Conservation (phyloP, 2,113 vertebrate species). For the Sylvilagus bachmani region DNA sequence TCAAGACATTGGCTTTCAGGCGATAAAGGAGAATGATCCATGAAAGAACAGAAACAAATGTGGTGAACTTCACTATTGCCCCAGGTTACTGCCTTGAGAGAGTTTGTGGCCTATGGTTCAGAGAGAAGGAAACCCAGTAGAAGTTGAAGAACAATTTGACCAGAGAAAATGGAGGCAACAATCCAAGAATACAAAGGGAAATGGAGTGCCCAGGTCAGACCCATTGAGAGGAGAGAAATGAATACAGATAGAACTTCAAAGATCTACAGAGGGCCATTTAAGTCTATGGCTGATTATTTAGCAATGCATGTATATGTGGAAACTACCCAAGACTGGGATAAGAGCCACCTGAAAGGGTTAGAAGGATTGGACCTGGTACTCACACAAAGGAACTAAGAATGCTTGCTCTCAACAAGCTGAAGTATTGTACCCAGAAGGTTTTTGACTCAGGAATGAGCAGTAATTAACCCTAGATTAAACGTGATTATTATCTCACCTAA, state of each 20-base stretch:
- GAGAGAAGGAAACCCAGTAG: background rate
- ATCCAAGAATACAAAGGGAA: background rate
- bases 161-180: background rate
- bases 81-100: background rate
- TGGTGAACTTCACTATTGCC: background rate
- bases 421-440: background rate
- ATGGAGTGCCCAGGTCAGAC: background rate
- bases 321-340: background rate
- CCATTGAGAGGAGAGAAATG: background rate
- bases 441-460: background rate
- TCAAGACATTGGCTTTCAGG: background rate
- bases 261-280: background rate
- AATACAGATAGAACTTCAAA: background rate
- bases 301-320: background rate
- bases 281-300: background rate
- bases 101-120: background rate
- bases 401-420: background rate
- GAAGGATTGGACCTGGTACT: background rate
- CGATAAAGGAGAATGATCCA: background rate
- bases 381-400: background rate
- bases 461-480: slow-evolving; percentile 19
- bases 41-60: background rate
- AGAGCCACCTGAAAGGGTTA: background rate
- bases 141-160: background rate
- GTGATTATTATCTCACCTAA: background rate